Evolutionary conservation across 2,113 vertebrate genomes (phyloP).

Genomic region (Burhinus oedicnemus): DNA sequence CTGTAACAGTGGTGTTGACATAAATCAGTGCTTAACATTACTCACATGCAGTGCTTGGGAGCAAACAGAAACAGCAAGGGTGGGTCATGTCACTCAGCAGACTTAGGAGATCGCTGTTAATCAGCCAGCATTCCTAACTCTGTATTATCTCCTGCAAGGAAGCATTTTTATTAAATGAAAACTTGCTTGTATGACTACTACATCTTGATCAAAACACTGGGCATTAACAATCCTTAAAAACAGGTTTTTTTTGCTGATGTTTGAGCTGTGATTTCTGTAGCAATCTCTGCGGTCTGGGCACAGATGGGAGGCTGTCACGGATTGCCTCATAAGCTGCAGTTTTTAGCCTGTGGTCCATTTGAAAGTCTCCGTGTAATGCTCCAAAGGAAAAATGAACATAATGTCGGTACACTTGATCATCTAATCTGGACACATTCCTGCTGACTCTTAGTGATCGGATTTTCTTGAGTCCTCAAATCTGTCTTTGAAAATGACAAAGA

Average conservation of each 20-base stretch:
- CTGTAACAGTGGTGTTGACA: neutral
- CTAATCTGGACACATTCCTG: neutral
- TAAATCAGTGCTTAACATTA: neutral
- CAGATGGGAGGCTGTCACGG: neutral
- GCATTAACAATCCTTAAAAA: neutral
- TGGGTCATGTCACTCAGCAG: fast-evolving
- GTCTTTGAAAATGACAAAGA: neutral
- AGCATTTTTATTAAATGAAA: neutral
- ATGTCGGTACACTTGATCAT: neutral
- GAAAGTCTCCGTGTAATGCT: neutral
- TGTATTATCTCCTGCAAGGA: neutral
- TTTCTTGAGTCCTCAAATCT: neutral
- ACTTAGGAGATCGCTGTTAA: neutral
- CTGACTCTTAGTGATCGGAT: neutral
- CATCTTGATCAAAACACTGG: neutral
- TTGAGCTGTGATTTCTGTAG: neutral
- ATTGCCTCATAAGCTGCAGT: neutral
- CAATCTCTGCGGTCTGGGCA: neutral
- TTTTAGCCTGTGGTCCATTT: neutral
- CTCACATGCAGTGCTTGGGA: neutral
- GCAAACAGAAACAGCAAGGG: neutral
- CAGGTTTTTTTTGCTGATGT: neutral
- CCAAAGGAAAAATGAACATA: neutral
- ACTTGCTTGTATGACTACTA: neutral
- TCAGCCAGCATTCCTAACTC: neutral